phyloP scores from a whole-genome alignment of 2,888 invertebrate genomes.

The Beris morrisii region DNA sequence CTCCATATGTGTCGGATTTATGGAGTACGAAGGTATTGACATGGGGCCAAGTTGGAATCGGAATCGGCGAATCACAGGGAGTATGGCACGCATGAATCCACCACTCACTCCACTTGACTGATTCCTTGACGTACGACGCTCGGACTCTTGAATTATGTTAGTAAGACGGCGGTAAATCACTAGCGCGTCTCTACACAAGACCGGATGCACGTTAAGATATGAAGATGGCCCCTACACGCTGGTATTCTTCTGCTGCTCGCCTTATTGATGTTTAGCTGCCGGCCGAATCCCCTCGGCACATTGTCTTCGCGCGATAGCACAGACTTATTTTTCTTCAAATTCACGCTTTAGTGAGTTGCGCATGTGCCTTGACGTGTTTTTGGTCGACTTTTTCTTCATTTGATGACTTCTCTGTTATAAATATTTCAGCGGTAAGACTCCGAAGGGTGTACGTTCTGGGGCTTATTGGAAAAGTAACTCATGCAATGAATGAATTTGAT shows the following conservation, averaged over 20 bases:
- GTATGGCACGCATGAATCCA: not conserved
- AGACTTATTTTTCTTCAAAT: constrained; percentile 25
- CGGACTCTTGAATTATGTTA: constrained; percentile 20
- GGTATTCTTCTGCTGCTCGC: not conserved
- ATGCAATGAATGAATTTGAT: not conserved
- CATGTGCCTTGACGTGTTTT: constrained; percentile 35
- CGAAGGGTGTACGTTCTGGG: not conserved
- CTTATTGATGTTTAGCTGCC: not conserved
- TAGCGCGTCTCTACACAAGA: constrained; percentile 7
- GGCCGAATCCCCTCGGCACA: not conserved
- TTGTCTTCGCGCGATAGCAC: constrained; percentile 10
- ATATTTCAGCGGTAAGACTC: not conserved
- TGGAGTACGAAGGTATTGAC: too few relatives aligned
- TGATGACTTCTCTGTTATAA: not conserved
- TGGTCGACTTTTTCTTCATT: constrained; percentile 7
- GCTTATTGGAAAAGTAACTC: not conserved
- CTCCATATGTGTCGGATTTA: too few relatives aligned
- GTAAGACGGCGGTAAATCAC: constrained; percentile 28
- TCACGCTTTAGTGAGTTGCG: constrained; percentile 31
- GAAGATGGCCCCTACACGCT: not conserved
- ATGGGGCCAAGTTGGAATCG: not conserved
- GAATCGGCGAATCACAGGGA: not conserved
- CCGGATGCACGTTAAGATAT: constrained; percentile 20
- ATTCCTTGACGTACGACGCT: constrained; percentile 19
- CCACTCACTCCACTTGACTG: constrained; percentile 14